Conservation (phyloP, 2,113 vertebrate genomes). For the Peucedramus taeniatus region DNA sequence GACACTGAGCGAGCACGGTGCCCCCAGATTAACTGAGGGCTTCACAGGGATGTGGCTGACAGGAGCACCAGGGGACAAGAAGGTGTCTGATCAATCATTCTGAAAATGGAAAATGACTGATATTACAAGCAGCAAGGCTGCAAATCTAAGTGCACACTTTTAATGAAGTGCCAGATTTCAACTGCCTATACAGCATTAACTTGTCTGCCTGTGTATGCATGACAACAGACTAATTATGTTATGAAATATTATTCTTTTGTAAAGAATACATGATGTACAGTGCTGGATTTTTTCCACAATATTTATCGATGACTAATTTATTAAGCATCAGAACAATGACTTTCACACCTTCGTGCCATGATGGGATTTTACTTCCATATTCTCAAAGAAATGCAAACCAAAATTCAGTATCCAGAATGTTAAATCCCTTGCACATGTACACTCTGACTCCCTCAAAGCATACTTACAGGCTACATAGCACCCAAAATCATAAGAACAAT, state of each 20-base stretch:
- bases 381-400: neutral
- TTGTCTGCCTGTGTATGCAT: neutral
- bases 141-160: neutral
- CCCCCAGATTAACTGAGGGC: neutral
- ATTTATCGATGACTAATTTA: neutral
- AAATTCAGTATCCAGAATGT: neutral
- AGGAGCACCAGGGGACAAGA: neutral
- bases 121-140: neutral
- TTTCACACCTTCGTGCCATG: neutral
- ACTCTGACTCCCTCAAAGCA: neutral
- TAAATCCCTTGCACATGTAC: neutral
- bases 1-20: rapidly evolving
- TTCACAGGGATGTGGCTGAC: neutral
- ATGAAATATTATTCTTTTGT: neutral
- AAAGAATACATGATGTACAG: neutral
- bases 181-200: neutral
- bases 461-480: neutral
- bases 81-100: neutral
- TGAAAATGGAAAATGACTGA: neutral
- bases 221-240: neutral
- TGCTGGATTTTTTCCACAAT: neutral
- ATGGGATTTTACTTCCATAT: neutral
- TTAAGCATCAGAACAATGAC: neutral
- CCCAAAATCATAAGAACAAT: neutral
- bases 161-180: neutral